phyloP scores from a whole-genome alignment of 2,113 vertebrate genomes.

The Rhabdornis inornatus region DNA sequence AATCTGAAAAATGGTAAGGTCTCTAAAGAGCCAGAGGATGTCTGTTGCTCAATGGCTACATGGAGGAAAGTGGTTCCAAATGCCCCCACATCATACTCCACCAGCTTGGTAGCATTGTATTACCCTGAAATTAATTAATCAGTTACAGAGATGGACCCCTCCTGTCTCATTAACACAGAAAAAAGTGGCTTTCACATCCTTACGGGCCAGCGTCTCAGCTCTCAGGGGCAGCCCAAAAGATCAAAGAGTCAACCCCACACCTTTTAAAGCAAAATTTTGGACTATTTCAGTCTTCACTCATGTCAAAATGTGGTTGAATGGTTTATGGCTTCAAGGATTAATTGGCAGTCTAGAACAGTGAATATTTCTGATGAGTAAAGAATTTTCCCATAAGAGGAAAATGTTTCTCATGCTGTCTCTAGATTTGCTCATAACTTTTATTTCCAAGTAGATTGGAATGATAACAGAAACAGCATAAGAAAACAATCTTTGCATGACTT shows the following conservation, averaged over 20 bases:
- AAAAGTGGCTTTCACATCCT: neutral
- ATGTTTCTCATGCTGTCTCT: neutral
- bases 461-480: neutral
- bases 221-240: no score
- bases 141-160: neutral
- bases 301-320: neutral
- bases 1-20: neutral
- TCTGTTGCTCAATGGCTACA: neutral
- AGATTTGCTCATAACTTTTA: neutral
- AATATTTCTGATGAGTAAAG: neutral
- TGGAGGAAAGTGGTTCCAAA: neutral
- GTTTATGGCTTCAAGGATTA: neutral
- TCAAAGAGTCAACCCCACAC: neutral
- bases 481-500: neutral
- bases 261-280: neutral
- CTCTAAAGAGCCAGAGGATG: neutral
- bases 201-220: neutral
- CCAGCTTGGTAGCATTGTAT: no score
- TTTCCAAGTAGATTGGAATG: neutral
- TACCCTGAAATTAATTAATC: neutral
- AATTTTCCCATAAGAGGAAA: neutral
- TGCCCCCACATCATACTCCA: neutral
- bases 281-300: neutral
- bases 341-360: neutral
- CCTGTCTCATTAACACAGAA: neutral